Conservation (phyloP, 2,113 vertebrate species). For the Tupaia tana region DNA sequence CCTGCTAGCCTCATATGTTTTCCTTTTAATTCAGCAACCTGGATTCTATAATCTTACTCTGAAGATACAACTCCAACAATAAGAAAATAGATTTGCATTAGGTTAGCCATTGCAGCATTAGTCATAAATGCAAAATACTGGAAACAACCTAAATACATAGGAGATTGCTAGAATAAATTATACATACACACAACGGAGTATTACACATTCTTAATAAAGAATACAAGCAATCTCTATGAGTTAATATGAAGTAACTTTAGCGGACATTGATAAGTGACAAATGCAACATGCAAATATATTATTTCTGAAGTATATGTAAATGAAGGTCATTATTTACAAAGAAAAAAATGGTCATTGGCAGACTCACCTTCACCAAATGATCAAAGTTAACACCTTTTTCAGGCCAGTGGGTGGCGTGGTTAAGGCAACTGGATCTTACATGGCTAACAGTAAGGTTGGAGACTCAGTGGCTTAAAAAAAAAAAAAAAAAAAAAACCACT, state of each 20-base stretch:
- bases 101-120: background rate
- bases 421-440: too few relatives aligned
- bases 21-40: constrained; percentile 31
- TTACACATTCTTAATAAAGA: background rate
- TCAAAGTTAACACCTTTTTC: background rate
- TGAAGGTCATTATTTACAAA: constrained; percentile 6
- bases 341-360: background rate
- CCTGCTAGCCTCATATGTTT: background rate
- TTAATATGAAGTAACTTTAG: background rate
- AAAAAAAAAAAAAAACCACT: too few relatives aligned
- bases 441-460: too few relatives aligned
- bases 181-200: background rate
- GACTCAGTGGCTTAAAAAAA: too few relatives aligned
- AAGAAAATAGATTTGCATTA: constrained; percentile 16
- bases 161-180: background rate
- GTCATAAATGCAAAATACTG: constrained; percentile 21
- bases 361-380: background rate
- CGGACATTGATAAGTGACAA: background rate
- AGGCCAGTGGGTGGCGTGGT: too few relatives aligned
- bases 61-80: background rate
- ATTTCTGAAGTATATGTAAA: background rate
- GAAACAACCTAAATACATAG: background rate
- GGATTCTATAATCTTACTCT: constrained; percentile 30
- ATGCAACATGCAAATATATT: background rate
- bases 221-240: background rate